Base-by-base conservation (phyloP, 2,888 invertebrate genomes). In the Cacoxenus indagator region DNA sequence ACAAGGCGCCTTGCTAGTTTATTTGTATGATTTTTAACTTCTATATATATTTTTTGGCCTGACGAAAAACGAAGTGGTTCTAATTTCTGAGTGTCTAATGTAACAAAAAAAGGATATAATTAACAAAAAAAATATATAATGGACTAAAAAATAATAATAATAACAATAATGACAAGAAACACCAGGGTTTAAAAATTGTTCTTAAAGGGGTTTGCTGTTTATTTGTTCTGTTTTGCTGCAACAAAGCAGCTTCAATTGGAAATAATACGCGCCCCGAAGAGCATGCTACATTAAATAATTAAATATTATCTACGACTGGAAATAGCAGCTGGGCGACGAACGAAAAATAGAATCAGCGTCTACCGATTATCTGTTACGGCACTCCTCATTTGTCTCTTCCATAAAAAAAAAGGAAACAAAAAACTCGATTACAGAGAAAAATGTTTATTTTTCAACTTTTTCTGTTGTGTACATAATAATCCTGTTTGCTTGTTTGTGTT, bases 391-490 rank as follows among this genome's bases (percentile, higher is more conserved):
- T 22, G 22, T 3, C 1, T 11, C 11, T 9, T 8, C 22, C 51
- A 51, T 22, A 9, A 19, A 51, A 17, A 17, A 3, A 51, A 6
- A 46, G 17, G 1, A 22, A 48, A 48, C n/a, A 19, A 48, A 48
- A n/a, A 4, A 17, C 17, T n/a, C n/a, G n/a, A n/a, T n/a, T n/a
- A n/a, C n/a, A n/a, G n/a, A n/a, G n/a, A n/a, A n/a, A n/a, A 46
- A 46, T n/a, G 19, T 48, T 24, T 24, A 11, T 54, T 54, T 54
- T 54, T 54, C 55, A 55, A 2, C 51, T 51, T 55, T 55, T 55
- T 9, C 2, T 26, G 4, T 17, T 48, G 19, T 48, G 17, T 48
- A 11, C 26, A 55, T 24, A 55, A 51, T 51, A 14, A n/a, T 51
- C 24, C 5, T 17, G 48, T 19, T 48, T 48, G 8, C 48, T 2